Conservation (phyloP, 2,888 invertebrate species). For the Phanerotoma sp. region DNA sequence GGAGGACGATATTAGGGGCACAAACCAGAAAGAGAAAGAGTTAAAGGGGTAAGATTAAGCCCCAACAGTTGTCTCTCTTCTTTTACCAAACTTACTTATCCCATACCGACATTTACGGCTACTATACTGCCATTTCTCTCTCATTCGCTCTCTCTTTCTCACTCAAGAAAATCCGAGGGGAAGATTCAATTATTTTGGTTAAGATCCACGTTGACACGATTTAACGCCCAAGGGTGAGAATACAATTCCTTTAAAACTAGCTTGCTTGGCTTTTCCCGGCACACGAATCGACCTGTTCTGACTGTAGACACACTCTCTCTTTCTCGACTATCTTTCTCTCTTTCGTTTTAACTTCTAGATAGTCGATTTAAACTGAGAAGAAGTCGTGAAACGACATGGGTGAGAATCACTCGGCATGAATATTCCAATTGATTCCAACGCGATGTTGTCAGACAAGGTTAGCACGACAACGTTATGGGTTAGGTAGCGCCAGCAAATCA, state of each 20-base stretch:
- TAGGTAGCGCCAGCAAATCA: not conserved
- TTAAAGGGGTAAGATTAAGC: constrained; percentile 1
- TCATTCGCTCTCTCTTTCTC: not conserved
- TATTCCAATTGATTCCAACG: constrained; percentile 24
- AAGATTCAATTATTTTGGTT: constrained; percentile 22
- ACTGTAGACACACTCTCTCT: too few relatives aligned
- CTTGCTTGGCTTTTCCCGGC: constrained; percentile 2
- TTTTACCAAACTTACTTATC: constrained; percentile 16
- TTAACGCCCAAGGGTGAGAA: constrained; percentile 3
- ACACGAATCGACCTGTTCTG: not conserved
- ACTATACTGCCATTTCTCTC: constrained; percentile 1
- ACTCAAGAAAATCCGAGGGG: constrained; percentile 9
- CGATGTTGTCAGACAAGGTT: not conserved
- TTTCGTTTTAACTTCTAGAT: not conserved
- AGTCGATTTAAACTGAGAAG: not conserved
- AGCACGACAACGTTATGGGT: not conserved
- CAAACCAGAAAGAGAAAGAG: too few relatives aligned
- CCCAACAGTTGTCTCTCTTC: constrained; percentile 15
- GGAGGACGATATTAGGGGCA: too few relatives aligned
- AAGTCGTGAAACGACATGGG: not conserved
- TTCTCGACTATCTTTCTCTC: too few relatives aligned
- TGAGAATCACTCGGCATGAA: constrained; percentile 26
- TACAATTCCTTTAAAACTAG: constrained; percentile 18
- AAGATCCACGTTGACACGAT: constrained; percentile 19
- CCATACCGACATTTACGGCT: not conserved